Conservation (phyloP, 2,113 vertebrate genomes). For the Apeltes quadracus region DNA sequence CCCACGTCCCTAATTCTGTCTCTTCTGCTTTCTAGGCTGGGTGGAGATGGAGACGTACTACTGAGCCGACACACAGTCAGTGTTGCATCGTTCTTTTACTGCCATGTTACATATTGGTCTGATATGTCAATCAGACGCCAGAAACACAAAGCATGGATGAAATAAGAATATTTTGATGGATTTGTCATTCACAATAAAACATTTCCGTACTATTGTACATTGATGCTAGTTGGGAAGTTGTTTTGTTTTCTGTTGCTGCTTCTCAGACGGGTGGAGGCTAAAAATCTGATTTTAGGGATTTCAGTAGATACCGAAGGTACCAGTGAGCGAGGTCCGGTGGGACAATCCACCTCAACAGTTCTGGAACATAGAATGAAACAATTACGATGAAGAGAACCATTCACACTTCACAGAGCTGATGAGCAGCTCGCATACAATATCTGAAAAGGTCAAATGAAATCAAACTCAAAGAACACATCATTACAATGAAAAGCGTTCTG, state of each 20-base stretch:
- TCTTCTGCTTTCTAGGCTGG: constrained; percentile 82
- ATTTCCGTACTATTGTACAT: constrained; percentile 45
- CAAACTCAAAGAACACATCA: background rate
- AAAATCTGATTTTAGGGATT: background rate
- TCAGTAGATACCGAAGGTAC: constrained; percentile 13
- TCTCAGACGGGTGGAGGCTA: background rate
- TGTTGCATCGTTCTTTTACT: constrained; percentile 61
- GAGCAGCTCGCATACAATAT: background rate
- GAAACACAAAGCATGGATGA: constrained; percentile 52
- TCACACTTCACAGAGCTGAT: background rate
- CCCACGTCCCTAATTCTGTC: constrained; percentile 38
- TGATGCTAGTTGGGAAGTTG: constrained; percentile 17
- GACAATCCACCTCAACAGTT: constrained; percentile 37
- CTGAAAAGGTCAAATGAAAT: background rate
- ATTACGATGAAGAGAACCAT: background rate
- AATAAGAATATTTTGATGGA: constrained; percentile 56
- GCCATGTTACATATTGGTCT: constrained; percentile 71
- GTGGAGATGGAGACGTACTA: constrained; percentile 88
- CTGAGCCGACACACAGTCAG: constrained; percentile 66
- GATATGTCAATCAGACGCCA: constrained; percentile 29
- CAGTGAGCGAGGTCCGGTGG: constrained; percentile 32
- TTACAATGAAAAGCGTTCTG: background rate
- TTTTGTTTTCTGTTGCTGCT: constrained; percentile 9
- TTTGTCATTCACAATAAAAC: constrained; percentile 71
- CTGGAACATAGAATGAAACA: background rate